Evolutionary conservation across 2,113 vertebrate genomes (phyloP).

Genomic region (Takifugu bimaculatus): DNA sequence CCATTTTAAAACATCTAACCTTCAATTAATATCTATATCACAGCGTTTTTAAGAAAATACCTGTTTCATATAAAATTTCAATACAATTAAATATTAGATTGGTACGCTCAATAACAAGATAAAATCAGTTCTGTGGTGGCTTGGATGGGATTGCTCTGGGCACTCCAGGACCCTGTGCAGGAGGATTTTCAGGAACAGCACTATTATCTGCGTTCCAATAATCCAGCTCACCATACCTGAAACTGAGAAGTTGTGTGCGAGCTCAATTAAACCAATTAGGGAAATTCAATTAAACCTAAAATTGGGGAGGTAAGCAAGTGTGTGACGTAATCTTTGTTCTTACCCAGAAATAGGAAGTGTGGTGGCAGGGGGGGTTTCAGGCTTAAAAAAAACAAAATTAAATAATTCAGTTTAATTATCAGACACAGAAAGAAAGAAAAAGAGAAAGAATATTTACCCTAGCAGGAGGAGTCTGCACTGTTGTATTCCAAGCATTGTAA

Average conservation of each 20-base stretch:
- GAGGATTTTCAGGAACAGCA: neutral
- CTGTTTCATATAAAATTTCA: neutral
- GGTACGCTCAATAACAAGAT: neutral
- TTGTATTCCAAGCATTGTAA: slow-evolving; percentile 8
- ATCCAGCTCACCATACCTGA: slow-evolving; percentile 56
- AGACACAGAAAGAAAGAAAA: neutral
- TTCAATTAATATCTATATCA: neutral
- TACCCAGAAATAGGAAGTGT: slow-evolving; percentile 42
- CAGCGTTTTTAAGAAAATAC: slow-evolving; percentile 13
- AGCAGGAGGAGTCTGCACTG: slow-evolving; percentile 7
- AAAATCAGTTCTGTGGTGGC: neutral
- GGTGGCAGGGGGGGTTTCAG: slow-evolving; percentile 16
- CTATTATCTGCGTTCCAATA: slow-evolving; percentile 29
- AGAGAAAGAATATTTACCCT: slow-evolving; percentile 31
- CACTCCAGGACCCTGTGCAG: slow-evolving; percentile 68
- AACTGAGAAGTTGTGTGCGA: slow-evolving; percentile 26
- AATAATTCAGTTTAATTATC: neutral
- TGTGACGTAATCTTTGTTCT: neutral
- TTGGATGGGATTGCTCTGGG: slow-evolving; percentile 63
- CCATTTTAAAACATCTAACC: neutral
- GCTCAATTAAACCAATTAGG: slow-evolving; percentile 1
- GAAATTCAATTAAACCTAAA: neutral
- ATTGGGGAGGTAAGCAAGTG: neutral
- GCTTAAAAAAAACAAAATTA: slow-evolving; percentile 24
- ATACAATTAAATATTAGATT: neutral